A percentile compares a stretch with the other conserved stretches of the same genome.
Conservation (phyloP, 1,140 invertebrate species). For the Sinonovacula constricta region DNA sequence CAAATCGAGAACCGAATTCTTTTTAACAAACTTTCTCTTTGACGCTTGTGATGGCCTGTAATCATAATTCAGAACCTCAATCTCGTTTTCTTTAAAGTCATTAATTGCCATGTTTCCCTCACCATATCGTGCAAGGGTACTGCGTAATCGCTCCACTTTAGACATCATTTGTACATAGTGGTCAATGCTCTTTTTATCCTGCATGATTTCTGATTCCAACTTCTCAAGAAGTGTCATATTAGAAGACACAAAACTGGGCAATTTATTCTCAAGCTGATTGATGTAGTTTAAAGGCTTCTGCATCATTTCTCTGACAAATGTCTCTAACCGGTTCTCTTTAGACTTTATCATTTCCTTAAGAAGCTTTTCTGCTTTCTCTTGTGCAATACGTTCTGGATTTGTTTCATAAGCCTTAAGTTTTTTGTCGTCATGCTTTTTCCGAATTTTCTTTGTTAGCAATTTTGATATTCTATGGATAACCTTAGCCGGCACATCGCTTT, state of each 20-base stretch:
- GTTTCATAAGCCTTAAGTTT: constrained; percentile 25
- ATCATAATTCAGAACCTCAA: constrained; percentile 1
- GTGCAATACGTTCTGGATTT: constrained; percentile 7
- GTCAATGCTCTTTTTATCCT: constrained; percentile 5
- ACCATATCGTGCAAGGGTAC: constrained; percentile 21
- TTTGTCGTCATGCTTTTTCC: constrained; percentile 23
- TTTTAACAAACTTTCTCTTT: not conserved
- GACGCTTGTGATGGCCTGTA: not conserved
- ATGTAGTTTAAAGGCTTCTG: constrained; percentile 41
- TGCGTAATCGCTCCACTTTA: constrained; percentile 22
- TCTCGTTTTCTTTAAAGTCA: constrained; percentile 41
- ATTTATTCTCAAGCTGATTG: constrained; percentile 22
- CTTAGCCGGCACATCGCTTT: constrained; percentile 27
- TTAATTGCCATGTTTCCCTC: constrained; percentile 27
- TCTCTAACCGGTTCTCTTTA: constrained; percentile 25
- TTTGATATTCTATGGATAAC: not conserved
- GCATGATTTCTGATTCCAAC: constrained; percentile 25
- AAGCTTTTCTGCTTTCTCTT: constrained; percentile 32
- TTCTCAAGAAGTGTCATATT: constrained; percentile 17
- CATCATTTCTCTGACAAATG: constrained; percentile 23
- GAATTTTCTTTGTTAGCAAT: constrained; percentile 16
- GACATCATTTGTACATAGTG: constrained; percentile 29
- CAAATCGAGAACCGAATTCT: not conserved
- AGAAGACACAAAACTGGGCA: constrained; percentile 24
- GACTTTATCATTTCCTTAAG: constrained; percentile 25